Evolutionary conservation across 2,888 invertebrate species (phyloP).

Genomic region (Rotaria socialis): DNA sequence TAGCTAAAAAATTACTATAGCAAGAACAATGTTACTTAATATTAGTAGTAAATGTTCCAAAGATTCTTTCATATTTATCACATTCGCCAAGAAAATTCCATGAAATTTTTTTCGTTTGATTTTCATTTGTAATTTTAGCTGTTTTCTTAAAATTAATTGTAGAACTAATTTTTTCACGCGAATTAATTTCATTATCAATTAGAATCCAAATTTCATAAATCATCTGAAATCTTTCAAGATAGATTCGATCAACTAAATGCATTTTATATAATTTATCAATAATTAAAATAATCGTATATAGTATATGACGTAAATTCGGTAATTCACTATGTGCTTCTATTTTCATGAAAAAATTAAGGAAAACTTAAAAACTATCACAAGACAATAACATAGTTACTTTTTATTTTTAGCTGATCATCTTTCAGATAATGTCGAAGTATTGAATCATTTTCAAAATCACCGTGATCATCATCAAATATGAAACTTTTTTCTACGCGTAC

Average conservation of each 20-base stretch:
- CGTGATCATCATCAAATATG: background rate
- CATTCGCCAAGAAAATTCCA: background rate
- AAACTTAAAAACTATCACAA: too few species aligned
- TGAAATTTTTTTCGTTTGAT: background rate
- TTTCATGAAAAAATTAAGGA: background rate
- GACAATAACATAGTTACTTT: background rate
- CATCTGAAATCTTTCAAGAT: background rate
- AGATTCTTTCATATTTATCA: background rate
- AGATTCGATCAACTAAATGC: background rate
- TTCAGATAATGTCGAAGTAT: background rate
- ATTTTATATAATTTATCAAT: background rate
- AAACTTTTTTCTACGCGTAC: conserved; percentile 1
- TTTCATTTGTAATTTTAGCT: background rate
- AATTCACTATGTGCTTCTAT: background rate
- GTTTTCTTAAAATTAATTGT: background rate
- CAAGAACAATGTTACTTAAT: background rate
- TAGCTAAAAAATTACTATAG: background rate
- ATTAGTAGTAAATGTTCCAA: background rate
- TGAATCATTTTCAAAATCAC: conserved; percentile 11
- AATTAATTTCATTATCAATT: conserved; percentile 1
- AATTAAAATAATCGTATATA: background rate
- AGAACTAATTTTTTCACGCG: background rate
- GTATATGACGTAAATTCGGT: background rate
- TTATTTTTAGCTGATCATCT: background rate
- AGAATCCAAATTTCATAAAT: background rate